Evolutionary conservation across 2,797 vertebrate species (phyloP).

Genomic region (Sarcoramphus papa): DNA sequence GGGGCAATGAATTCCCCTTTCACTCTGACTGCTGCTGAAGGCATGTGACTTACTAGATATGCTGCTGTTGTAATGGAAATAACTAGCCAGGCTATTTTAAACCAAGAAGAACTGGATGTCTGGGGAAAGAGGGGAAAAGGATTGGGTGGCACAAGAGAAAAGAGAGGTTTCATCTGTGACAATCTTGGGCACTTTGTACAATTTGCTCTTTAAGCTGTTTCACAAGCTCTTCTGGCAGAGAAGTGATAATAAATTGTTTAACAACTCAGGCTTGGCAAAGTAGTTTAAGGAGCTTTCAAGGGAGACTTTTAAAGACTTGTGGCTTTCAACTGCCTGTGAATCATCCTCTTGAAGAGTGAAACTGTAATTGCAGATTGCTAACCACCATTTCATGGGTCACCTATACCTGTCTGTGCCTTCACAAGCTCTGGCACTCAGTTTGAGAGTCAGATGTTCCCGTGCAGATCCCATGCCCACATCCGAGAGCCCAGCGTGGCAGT

Average conservation of each 20-base stretch:
- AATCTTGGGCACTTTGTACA: background rate
- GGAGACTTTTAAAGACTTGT: background rate
- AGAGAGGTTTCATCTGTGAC: background rate
- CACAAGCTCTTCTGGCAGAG: constrained; percentile 29
- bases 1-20: constrained; percentile 29
- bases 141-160: background rate
- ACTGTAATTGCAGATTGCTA: background rate
- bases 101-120: background rate
- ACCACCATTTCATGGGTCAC: background rate
- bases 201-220: constrained; percentile 10
- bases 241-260: constrained; percentile 41
- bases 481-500: rapidly evolving
- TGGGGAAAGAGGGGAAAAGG: background rate
- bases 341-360: background rate
- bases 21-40: background rate
- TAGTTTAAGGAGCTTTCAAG: constrained; percentile 36
- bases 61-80: background rate
- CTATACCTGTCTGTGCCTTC: background rate
- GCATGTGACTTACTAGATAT: background rate
- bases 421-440: background rate
- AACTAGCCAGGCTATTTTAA: constrained; percentile 1
- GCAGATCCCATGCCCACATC: background rate
- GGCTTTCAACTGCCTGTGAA: background rate
- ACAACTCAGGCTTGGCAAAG: background rate
- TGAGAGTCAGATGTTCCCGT: background rate